A percentile compares a stretch with the other conserved stretches of the same genome.
Evolutionary conservation across 2,113 vertebrate genomes (phyloP).

Genomic region (Peucedramus taeniatus): DNA sequence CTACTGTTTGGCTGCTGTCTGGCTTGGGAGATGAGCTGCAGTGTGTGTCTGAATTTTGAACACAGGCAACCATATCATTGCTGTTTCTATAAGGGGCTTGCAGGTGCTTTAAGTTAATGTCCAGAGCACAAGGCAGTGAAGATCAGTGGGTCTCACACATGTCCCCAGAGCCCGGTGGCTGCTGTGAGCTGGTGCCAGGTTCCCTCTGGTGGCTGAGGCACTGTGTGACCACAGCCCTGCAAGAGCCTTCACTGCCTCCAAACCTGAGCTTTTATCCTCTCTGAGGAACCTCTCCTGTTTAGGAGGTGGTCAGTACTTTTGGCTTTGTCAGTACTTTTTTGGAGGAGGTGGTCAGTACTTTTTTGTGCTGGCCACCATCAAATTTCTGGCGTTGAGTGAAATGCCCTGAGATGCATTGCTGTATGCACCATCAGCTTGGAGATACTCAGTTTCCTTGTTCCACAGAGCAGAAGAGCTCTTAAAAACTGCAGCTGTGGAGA

Average conservation of each 20-base stretch:
- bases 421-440: not conserved
- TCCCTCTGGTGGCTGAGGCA: constrained; percentile 37
- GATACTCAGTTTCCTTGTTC: not conserved
- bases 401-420: rapidly evolving
- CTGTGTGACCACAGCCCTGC: not conserved
- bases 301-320: not conserved
- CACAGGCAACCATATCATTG: rapidly evolving
- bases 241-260: not conserved
- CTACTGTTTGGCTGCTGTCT: not conserved
- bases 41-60: not conserved
- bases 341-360: not conserved
- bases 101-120: not conserved
- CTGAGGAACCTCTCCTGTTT: not conserved
- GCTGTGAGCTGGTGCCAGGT: not conserved
- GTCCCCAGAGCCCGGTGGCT: not conserved
- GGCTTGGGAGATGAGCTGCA: not conserved
- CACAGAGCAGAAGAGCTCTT: not conserved
- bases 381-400: not conserved
- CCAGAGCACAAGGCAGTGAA: rapidly evolving
- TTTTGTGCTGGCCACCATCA: not conserved
- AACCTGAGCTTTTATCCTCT: not conserved
- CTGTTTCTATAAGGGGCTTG: not conserved
- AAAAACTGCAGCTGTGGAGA: not conserved
- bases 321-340: not conserved
- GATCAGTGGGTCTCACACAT: rapidly evolving